phyloP scores from a whole-genome alignment of 2,113 vertebrate genomes.

The Cyanoliseus patagonus region DNA sequence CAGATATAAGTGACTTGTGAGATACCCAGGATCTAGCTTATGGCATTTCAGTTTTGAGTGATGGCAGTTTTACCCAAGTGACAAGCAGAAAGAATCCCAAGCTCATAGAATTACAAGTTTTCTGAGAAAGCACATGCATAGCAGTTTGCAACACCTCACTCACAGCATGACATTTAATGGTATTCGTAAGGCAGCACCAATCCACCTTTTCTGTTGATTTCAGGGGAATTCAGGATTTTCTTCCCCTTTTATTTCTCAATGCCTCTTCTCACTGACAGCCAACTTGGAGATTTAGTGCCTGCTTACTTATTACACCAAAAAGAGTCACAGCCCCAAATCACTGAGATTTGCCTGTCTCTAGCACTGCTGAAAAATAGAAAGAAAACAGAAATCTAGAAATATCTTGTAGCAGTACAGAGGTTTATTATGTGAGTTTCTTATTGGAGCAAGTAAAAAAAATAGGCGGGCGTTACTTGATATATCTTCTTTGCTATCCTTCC shows the following conservation, averaged over 20 bases:
- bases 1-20: not conserved
- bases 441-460: not conserved
- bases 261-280: not conserved
- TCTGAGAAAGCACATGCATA: not conserved
- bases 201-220: not conserved
- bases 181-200: not conserved
- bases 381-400: not conserved
- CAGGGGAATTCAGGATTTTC: not conserved
- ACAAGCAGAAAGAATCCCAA: not conserved
- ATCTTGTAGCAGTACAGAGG: not conserved
- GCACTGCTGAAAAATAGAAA: not conserved
- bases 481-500: not conserved
- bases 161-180: not conserved
- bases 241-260: not conserved
- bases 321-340: not conserved
- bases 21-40: not conserved
- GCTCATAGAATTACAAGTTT: not conserved
- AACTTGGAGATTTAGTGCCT: not conserved
- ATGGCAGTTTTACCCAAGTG: not conserved
- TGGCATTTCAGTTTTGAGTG: not conserved
- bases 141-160: not conserved
- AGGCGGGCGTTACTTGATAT: not conserved
- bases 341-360: not conserved
- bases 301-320: slow-evolving; percentile 7
- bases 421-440: not conserved